These are phyloP conservation scores for Crioceris asparagi DNA, from an alignment of 2,888 invertebrate species.

Conservation along the genomic window DNA sequence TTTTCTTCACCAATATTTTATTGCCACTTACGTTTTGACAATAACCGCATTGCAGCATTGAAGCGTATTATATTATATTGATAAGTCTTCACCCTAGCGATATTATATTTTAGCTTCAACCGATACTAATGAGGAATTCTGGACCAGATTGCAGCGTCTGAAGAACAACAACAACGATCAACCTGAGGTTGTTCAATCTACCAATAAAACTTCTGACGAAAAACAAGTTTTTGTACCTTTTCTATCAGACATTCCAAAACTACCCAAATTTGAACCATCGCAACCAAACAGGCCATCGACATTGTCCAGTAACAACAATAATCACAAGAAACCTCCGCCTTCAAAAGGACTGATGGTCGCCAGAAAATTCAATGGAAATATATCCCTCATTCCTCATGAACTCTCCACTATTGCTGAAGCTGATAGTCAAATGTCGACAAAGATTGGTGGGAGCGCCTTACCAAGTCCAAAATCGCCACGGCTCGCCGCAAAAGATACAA, in stretches of 20 bases:
- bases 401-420: slow-evolving; percentile 36
- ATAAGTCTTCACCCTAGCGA: too few species aligned
- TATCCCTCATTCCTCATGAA: slow-evolving; percentile 32
- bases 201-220: too few species aligned
- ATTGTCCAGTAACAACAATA: slow-evolving; percentile 5
- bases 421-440: slow-evolving; percentile 31
- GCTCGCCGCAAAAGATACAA: slow-evolving; percentile 1
- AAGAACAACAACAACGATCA: too few species aligned
- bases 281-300: slow-evolving; percentile 6
- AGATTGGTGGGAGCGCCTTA: slow-evolving; percentile 14
- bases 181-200: too few species aligned
- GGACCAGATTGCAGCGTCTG: slow-evolving; percentile 17
- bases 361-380: slow-evolving; percentile 27
- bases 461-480: slow-evolving; percentile 18
- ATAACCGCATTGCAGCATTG: too few species aligned
- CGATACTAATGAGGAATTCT: slow-evolving; percentile 16
- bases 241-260: slow-evolving; percentile 34
- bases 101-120: too few species aligned
- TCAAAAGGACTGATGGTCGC: slow-evolving; percentile 29
- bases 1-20: too few species aligned
- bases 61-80: too few species aligned
- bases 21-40: too few species aligned
- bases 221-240: slow-evolving; percentile 28
- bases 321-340: slow-evolving; percentile 31
- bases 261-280: slow-evolving; percentile 29